These are phyloP conservation scores for Acanthornis magna DNA, from an alignment of 2,797 vertebrate species.

Conservation along the genomic window DNA sequence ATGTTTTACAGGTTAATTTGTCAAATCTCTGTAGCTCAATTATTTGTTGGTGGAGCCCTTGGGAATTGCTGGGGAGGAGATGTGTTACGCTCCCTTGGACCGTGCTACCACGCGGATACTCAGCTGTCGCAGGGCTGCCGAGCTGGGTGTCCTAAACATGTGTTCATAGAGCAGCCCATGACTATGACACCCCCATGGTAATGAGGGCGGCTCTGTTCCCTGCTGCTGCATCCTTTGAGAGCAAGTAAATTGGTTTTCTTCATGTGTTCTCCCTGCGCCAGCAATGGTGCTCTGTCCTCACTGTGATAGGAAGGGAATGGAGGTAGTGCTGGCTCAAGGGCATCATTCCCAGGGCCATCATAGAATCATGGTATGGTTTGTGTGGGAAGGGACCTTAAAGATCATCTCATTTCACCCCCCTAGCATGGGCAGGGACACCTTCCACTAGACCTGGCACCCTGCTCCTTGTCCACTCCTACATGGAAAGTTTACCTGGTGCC, in stretches of 20 bases:
- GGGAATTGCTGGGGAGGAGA: conserved; percentile 14
- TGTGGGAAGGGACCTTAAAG: background rate
- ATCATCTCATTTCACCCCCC: background rate
- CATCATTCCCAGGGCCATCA: background rate
- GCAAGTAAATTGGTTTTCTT: background rate
- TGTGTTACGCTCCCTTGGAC: background rate
- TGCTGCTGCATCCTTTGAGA: background rate
- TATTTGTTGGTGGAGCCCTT: background rate
- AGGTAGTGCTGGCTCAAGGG: background rate
- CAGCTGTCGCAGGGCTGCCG: background rate
- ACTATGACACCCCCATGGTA: background rate
- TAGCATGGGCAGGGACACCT: background rate
- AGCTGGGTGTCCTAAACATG: background rate
- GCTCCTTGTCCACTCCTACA: background rate
- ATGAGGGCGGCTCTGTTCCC: background rate
- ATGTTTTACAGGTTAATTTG: background rate
- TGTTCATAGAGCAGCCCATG: background rate
- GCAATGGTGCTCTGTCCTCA: accelerated
- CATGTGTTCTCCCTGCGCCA: background rate
- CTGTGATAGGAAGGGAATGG: accelerated
- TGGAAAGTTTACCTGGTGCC: background rate
- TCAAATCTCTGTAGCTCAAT: background rate
- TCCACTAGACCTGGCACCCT: background rate
- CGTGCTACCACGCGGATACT: background rate
- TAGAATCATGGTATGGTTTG: background rate